Evolutionary conservation across 2,888 invertebrate genomes (phyloP).

Genomic region (Leptopterna dolabrata): DNA sequence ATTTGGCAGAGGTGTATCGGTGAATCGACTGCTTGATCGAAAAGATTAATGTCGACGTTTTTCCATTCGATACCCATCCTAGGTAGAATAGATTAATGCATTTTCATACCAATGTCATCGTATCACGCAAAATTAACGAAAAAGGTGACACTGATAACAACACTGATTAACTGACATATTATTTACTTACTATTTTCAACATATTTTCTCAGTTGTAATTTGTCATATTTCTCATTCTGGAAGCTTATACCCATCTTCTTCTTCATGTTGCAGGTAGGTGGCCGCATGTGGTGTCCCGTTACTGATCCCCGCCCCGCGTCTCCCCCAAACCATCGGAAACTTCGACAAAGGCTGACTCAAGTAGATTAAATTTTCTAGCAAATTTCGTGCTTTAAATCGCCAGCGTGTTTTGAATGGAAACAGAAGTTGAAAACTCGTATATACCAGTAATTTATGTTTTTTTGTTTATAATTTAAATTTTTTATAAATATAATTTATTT

Average conservation of each 20-base stretch:
- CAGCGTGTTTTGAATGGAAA: constrained; percentile 36
- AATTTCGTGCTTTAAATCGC: constrained; percentile 49
- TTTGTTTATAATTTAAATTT: constrained; percentile 11
- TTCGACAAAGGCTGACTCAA: constrained; percentile 43
- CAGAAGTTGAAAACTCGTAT: constrained; percentile 19
- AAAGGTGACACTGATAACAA: no score
- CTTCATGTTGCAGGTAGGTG: constrained; percentile 54
- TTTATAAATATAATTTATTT: constrained; percentile 52
- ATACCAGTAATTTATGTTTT: constrained; percentile 50
- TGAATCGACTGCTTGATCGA: no score
- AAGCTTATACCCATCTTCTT: constrained; percentile 20
- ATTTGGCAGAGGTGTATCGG: no score
- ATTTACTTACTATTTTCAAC: no score
- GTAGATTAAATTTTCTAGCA: constrained; percentile 47
- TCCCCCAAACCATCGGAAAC: neutral
- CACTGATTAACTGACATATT: no score
- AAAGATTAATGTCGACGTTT: no score
- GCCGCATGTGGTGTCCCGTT: constrained; percentile 54
- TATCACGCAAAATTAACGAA: no score
- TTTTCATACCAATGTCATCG: no score
- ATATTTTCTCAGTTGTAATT: no score
- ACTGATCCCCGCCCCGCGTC: constrained; percentile 30
- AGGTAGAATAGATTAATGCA: no score
- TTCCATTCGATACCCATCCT: no score
- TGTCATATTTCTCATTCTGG: neutral